Evolutionary conservation across 1,140 invertebrate species (phyloP).

Genomic region (Adelges cooleyi): DNA sequence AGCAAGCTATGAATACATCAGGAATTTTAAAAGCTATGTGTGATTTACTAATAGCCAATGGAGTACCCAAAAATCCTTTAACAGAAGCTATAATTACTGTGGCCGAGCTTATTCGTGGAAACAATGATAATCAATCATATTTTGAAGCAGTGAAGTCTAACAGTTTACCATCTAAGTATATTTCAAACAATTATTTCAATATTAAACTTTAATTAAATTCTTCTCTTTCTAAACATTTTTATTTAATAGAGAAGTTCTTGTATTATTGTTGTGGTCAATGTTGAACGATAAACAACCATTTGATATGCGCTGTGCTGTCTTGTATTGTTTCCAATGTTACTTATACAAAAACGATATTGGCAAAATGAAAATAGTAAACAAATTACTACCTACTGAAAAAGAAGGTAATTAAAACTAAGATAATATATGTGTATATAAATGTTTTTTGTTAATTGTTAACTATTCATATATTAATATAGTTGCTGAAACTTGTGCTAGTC

Average conservation of each 20-base stretch:
- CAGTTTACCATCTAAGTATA: slow-evolving; percentile 70
- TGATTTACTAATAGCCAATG: slow-evolving; percentile 83
- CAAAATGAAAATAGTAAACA: slow-evolving; percentile 79
- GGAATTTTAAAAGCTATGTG: slow-evolving; percentile 73
- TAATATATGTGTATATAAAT: neutral
- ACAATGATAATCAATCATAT: slow-evolving; percentile 82
- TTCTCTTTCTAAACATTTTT: neutral
- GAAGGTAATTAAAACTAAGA: slow-evolving; percentile 44
- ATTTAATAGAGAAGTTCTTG: slow-evolving; percentile 64
- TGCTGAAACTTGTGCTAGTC: slow-evolving; percentile 47
- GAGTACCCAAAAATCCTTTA: slow-evolving; percentile 91
- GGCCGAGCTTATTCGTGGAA: slow-evolving; percentile 86
- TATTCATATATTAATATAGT: neutral
- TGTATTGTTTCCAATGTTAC: slow-evolving; percentile 96
- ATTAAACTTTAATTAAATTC: neutral
- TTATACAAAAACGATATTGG: slow-evolving; percentile 85
- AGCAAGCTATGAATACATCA: slow-evolving; percentile 74
- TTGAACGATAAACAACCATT: slow-evolving; percentile 97
- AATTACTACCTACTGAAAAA: slow-evolving; percentile 70
- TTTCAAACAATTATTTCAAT: slow-evolving; percentile 1
- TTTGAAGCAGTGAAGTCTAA: slow-evolving; percentile 85
- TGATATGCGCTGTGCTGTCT: slow-evolving; percentile 76
- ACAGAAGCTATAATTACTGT: slow-evolving; percentile 94
- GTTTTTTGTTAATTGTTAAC: neutral
- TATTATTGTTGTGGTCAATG: slow-evolving; percentile 95